phyloP scores from a whole-genome alignment of 2,888 invertebrate species.

The Ophonus ardosiacus region DNA sequence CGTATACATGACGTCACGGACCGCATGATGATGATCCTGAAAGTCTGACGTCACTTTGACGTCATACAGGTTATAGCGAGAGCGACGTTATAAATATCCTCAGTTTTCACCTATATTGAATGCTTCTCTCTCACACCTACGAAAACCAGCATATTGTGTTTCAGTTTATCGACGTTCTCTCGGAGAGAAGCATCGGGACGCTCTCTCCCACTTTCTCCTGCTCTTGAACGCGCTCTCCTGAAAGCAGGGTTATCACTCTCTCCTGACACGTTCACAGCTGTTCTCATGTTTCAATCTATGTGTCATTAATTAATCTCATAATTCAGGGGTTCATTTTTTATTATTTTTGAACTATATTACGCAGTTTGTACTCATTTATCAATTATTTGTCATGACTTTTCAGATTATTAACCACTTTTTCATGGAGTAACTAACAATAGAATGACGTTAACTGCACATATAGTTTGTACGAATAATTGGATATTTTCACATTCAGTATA shows the following conservation, averaged over 20 bases:
- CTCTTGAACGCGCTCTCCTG: conserved; percentile 9
- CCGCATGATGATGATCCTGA: conserved; percentile 34
- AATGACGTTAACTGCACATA: too few species aligned
- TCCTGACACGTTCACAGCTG: conserved; percentile 26
- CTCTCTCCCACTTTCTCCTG: conserved; percentile 56
- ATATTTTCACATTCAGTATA: too few species aligned
- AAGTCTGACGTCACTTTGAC: conserved; percentile 58
- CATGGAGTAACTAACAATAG: too few species aligned
- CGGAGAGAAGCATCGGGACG: conserved; percentile 46
- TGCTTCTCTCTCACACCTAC: neutral
- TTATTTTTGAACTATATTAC: neutral
- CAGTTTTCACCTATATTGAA: conserved; percentile 35
- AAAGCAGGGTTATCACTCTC: conserved; percentile 26
- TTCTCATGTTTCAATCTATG: neutral
- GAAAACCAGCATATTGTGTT: conserved; percentile 13
- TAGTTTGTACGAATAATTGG: too few species aligned
- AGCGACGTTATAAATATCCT: conserved; percentile 53
- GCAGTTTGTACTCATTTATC: neutral
- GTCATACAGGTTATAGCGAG: conserved; percentile 51
- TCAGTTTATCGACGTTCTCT: conserved; percentile 34
- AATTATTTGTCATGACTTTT: neutral
- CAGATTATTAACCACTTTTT: neutral
- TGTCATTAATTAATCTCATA: conserved; percentile 1
- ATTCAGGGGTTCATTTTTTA: neutral
- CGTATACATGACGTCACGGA: conserved; percentile 47